These are phyloP conservation scores for Siderastrea radians DNA, from an alignment of 92 coral and sea anemone genomes.

Conservation along the genomic window DNA sequence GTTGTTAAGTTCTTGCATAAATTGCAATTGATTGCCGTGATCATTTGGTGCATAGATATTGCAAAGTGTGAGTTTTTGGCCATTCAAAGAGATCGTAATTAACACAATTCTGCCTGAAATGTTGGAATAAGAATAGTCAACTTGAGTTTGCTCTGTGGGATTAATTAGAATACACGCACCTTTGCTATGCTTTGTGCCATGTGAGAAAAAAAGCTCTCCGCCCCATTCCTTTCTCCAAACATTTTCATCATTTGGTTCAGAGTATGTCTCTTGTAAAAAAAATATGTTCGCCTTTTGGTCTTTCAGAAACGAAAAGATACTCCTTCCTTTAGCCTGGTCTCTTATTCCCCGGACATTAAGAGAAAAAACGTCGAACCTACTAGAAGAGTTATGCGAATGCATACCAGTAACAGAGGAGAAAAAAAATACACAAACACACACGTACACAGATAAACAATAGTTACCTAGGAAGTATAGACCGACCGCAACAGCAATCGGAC, in stretches of 20 bases:
- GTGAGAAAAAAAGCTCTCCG: conserved; percentile 45
- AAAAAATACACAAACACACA: no score
- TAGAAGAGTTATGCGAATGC: no score
- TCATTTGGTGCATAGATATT: not conserved
- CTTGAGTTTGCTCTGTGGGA: not conserved
- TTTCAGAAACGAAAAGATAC: not conserved
- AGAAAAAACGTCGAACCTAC: not conserved
- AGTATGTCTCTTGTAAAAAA: no score
- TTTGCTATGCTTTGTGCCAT: conserved; percentile 46
- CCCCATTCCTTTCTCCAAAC: no score
- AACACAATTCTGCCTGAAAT: conserved; percentile 15
- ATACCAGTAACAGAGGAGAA: no score
- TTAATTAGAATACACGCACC: conserved; percentile 35
- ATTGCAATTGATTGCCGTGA: no score
- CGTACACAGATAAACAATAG: no score
- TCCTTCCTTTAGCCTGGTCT: not conserved
- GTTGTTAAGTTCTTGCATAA: no score
- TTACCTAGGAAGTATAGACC: no score
- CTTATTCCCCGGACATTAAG: not conserved
- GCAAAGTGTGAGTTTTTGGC: not conserved
- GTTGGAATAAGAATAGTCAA: not conserved
- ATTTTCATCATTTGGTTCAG: no score
- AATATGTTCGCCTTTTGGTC: not conserved
- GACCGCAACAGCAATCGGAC: no score
- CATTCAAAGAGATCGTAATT: not conserved